A percentile compares a stretch with the other conserved stretches of the same genome.
Conservation (phyloP, 2,888 invertebrate genomes). For the Drosophila hawaiiensis region DNA sequence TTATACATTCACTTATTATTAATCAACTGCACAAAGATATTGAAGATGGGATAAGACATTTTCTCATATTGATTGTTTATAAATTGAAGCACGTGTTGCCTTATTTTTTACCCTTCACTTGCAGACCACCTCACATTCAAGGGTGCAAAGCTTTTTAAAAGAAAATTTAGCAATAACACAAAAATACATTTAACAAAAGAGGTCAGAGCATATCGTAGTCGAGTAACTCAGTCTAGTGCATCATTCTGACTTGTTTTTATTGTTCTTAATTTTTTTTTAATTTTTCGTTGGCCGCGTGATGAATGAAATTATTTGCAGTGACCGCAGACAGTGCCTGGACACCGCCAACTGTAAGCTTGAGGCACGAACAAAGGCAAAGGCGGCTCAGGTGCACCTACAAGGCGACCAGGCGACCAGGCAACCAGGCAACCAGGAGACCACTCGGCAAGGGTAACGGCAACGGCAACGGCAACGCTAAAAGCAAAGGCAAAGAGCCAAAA, state of each 20-base stretch:
- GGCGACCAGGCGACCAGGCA: conserved; percentile 5
- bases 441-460: not conserved
- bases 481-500: conserved; percentile 53
- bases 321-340: conserved; percentile 31
- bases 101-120: not conserved
- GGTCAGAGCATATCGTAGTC: not conserved
- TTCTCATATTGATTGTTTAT: not conserved
- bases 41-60: not conserved
- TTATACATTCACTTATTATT: not conserved
- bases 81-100: not conserved
- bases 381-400: conserved; percentile 31
- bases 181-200: not conserved
- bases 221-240: not conserved
- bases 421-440: not conserved
- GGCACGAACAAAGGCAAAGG: conserved; percentile 33
- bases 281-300: conserved; percentile 37
- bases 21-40: not conserved
- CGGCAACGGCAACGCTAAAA: not conserved
- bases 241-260: not conserved
- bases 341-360: not conserved
- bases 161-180: too few species aligned
- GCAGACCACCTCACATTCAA: not conserved
- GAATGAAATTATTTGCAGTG: conserved; percentile 70
- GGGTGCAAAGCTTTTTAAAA: not conserved
- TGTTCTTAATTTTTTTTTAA: not conserved